A percentile compares a stretch with the other conserved stretches of the same genome.
phyloP scores from a whole-genome alignment of 64 coral and sea anemone species.

The Actinia tenebrosa region DNA sequence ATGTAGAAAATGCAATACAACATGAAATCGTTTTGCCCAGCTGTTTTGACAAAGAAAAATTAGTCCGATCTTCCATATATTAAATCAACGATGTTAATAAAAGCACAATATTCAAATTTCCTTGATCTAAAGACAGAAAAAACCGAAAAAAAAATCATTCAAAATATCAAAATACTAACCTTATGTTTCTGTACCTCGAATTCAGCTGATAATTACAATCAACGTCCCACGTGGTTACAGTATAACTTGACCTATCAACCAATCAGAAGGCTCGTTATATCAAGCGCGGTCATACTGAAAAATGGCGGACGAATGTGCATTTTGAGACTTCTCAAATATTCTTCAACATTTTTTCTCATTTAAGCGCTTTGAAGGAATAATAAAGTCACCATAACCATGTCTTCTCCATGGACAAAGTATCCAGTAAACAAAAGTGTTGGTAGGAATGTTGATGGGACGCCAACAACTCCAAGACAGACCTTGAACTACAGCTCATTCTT shows the following conservation, averaged over 20 bases:
- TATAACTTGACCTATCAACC: not conserved
- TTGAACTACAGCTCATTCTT: constrained; percentile 71
- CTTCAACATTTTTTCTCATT: not conserved
- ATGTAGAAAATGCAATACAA: too few relatives aligned
- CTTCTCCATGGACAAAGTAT: constrained; percentile 68
- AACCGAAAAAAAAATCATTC: not conserved
- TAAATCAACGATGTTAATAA: not conserved
- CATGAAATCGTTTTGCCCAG: not conserved
- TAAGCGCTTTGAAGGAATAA: not conserved
- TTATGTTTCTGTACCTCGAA: not conserved
- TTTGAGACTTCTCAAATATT: not conserved
- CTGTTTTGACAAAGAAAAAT: not conserved
- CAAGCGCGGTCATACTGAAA: constrained; percentile 9
- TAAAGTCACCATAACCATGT: constrained; percentile 24
- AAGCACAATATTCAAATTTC: not conserved
- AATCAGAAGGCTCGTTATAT: constrained; percentile 19
- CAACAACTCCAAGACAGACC: constrained; percentile 50
- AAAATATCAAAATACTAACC: not conserved
- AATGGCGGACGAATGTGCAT: constrained; percentile 16
- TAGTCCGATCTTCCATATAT: not conserved
- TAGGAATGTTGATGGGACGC: constrained; percentile 31
- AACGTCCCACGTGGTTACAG: not conserved
- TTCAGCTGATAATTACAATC: not conserved
- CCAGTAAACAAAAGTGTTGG: constrained; percentile 1
- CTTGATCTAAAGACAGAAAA: not conserved